phyloP scores from a whole-genome alignment of 1,140 invertebrate species.

The Halictus rubicundus region DNA sequence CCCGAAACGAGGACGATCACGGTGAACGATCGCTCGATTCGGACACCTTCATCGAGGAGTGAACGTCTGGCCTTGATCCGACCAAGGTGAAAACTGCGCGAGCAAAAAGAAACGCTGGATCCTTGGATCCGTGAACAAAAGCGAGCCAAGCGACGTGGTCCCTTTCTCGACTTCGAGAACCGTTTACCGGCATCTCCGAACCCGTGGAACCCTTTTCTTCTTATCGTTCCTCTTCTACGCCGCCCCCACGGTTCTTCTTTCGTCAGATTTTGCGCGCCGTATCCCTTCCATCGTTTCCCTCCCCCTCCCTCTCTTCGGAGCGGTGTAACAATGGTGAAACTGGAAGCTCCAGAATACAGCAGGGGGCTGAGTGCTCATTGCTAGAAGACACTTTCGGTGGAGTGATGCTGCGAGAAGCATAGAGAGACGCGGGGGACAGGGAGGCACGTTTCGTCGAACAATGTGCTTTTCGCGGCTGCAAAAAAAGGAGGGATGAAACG shows the following conservation, averaged over 20 bases:
- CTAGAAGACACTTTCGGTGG: conserved; percentile 42
- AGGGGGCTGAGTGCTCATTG: conserved; percentile 48
- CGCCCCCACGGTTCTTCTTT: neutral
- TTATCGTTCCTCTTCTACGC: conserved; percentile 15
- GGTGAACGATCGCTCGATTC: neutral
- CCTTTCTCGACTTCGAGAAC: conserved; percentile 32
- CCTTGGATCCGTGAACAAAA: neutral
- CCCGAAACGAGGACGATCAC: neutral
- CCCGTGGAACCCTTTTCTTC: conserved; percentile 27
- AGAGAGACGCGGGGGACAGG: neutral
- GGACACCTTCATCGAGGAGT: neutral
- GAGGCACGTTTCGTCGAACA: conserved; percentile 45
- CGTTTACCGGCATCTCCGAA: conserved; percentile 47
- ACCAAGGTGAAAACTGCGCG: neutral
- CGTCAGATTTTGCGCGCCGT: neutral
- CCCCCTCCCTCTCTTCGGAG: conserved; percentile 16
- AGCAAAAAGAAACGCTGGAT: neutral
- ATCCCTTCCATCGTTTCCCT: neutral
- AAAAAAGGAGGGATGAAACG: conserved; percentile 17
- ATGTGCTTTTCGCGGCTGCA: conserved; percentile 47
- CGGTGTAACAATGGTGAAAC: conserved; percentile 41
- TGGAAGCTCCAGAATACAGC: conserved; percentile 24
- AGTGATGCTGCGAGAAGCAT: neutral
- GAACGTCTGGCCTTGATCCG: conserved; percentile 5
- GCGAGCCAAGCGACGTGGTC: neutral